Evolutionary conservation across 2,797 vertebrate species (phyloP).

Genomic region (Sebastes paucispinis): DNA sequence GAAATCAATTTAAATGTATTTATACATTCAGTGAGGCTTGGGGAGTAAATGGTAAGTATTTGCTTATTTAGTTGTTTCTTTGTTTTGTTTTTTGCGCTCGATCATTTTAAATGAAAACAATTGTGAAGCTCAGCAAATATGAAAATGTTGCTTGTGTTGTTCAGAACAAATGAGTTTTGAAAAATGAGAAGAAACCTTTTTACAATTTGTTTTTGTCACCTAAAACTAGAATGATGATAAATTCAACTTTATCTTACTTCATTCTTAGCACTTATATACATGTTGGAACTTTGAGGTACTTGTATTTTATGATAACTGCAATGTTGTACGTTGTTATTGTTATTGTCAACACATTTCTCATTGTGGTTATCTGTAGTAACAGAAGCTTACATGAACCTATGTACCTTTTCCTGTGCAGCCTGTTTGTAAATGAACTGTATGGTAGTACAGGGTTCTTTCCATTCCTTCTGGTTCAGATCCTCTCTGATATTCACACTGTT

Average conservation of each 20-base stretch:
- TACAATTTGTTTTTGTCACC: neutral
- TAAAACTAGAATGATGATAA: neutral
- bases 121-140: neutral
- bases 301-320: conserved; percentile 13
- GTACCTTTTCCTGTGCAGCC: conserved; percentile 52
- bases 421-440: conserved; percentile 60
- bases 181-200: neutral
- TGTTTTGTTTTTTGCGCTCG: neutral
- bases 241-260: neutral
- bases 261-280: conserved; percentile 24
- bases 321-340: conserved; percentile 5
- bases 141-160: neutral
- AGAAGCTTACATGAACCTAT: conserved; percentile 67
- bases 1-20: neutral
- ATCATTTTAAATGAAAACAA: neutral
- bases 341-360: conserved; percentile 8
- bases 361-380: conserved; percentile 48
- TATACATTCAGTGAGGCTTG: neutral
- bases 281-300: conserved; percentile 14
- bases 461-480: conserved; percentile 46
- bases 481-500: conserved; percentile 47
- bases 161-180: neutral
- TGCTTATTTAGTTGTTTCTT: neutral
- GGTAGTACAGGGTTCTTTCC: conserved; percentile 56
- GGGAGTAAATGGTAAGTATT: neutral